These are phyloP conservation scores for Parnassius orleans DNA, from an alignment of 2,888 invertebrate species.

Conservation along the genomic window DNA sequence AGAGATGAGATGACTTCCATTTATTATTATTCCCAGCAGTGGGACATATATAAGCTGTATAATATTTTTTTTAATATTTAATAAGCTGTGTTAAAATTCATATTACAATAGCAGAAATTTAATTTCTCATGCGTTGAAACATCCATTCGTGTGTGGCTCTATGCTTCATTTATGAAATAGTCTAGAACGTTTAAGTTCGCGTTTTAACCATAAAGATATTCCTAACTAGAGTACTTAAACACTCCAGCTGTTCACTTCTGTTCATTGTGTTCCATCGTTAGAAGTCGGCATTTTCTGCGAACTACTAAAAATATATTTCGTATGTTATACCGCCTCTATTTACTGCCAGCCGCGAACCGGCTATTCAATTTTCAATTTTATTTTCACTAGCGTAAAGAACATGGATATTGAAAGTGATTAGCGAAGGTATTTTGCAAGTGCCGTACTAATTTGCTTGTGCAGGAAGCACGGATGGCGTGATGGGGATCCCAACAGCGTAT, in stretches of 20 bases:
- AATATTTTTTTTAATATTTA: too few relatives aligned
- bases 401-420: slow-evolving; percentile 36
- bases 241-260: slow-evolving; percentile 53
- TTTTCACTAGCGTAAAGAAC: slow-evolving; percentile 34
- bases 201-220: slow-evolving; percentile 25
- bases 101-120: not conserved
- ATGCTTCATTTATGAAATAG: slow-evolving; percentile 30
- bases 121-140: not conserved
- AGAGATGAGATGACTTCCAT: too few relatives aligned
- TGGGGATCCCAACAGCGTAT: slow-evolving; percentile 73
- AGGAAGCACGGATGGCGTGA: slow-evolving; percentile 78
- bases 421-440: slow-evolving; percentile 55
- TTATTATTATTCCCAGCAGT: too few relatives aligned
- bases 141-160: slow-evolving; percentile 29
- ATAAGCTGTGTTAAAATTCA: too few relatives aligned
- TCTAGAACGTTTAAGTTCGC: slow-evolving; percentile 27
- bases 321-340: slow-evolving; percentile 42
- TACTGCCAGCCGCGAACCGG: slow-evolving; percentile 35
- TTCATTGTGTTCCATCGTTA: slow-evolving; percentile 63
- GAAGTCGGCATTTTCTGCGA: slow-evolving; percentile 68
- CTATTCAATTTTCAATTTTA: slow-evolving; percentile 47
- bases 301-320: slow-evolving; percentile 72
- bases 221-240: slow-evolving; percentile 60
- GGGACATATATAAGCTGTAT: too few relatives aligned
- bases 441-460: slow-evolving; percentile 76